Evolutionary conservation across 2,888 invertebrate genomes (phyloP).

Genomic region (Magallana nippona): DNA sequence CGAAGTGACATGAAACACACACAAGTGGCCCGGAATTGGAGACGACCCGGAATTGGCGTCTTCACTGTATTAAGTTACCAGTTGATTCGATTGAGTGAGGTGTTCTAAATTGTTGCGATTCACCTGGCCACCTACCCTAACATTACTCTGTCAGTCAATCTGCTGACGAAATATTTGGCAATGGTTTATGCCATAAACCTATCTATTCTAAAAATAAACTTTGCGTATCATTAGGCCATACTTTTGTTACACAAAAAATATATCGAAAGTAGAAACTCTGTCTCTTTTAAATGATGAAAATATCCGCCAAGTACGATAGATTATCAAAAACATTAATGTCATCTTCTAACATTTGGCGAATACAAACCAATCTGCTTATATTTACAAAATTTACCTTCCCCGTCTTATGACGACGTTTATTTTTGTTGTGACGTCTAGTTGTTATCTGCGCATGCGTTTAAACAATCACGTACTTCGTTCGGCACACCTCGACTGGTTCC

Average conservation of each 20-base stretch:
- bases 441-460: neutral
- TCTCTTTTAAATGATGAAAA: neutral
- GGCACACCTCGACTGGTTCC: no score
- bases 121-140: no score
- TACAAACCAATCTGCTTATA: neutral
- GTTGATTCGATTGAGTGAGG: no score
- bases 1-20: no score
- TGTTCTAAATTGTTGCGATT: no score
- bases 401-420: conserved; percentile 26
- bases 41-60: no score
- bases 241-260: neutral
- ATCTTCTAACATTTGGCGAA: neutral
- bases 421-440: conserved; percentile 15
- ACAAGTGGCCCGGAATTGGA: no score
- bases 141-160: no score
- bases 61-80: no score
- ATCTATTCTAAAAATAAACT: conserved; percentile 25
- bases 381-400: conserved; percentile 22
- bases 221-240: neutral
- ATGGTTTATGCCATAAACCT: neutral
- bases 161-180: no score
- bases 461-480: no score
- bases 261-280: neutral
- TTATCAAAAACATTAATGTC: neutral
- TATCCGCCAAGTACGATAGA: neutral